Percentiles rank a stretch among this genome's conserved stretches.
Conservation (phyloP, 2,888 invertebrate genomes). For the Andrena praecox region DNA sequence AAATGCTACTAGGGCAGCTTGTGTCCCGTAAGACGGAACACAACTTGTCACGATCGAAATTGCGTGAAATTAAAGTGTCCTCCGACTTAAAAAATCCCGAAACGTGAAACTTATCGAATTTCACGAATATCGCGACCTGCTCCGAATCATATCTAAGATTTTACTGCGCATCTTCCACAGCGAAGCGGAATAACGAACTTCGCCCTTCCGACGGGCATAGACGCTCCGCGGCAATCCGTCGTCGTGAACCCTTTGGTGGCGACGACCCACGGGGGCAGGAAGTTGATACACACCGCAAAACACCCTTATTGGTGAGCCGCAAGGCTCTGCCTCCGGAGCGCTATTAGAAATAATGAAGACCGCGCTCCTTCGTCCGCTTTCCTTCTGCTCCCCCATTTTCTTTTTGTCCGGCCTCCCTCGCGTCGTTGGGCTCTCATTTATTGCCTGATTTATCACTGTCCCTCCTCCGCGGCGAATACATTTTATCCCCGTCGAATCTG, state of each 20-base stretch:
- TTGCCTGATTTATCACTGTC: constrained; percentile 70
- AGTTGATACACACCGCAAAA: constrained; percentile 50
- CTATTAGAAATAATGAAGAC: constrained; percentile 73
- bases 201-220: not conserved
- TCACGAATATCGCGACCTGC: too few species aligned
- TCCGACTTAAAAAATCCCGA: too few species aligned
- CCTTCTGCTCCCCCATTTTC: constrained; percentile 57
- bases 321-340: constrained; percentile 49
- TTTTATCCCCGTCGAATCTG: constrained; percentile 70
- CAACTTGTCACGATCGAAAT: too few species aligned
- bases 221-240: constrained; percentile 19
- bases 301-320: constrained; percentile 47
- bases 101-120: too few species aligned
- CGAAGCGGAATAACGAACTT: not conserved
- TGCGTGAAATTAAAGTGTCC: too few species aligned
- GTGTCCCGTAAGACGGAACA: too few species aligned
- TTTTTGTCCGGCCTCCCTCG: constrained; percentile 58
- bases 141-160: too few species aligned
- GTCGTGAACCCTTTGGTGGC: constrained; percentile 20
- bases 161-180: too few species aligned
- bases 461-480: constrained; percentile 61
- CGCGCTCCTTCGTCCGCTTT: constrained; percentile 56
- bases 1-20: too few species aligned
- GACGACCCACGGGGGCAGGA: constrained; percentile 10
- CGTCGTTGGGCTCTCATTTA: constrained; percentile 66